phyloP scores from a whole-genome alignment of 2,888 invertebrate species.

The Candidula unifasciata region DNA sequence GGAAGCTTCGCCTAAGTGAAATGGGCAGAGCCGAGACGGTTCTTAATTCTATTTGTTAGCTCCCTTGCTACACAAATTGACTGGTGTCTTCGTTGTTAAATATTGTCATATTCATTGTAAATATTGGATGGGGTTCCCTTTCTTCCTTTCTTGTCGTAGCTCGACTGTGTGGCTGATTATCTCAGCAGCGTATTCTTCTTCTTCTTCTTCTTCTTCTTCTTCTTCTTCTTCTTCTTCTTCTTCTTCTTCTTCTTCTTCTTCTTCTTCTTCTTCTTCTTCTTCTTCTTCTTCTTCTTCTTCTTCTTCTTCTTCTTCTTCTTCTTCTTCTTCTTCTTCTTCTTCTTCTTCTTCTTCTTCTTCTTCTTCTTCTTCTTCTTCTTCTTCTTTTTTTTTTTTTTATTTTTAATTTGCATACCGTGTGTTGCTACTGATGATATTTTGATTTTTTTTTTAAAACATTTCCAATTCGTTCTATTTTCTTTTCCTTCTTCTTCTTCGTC shows the following conservation, averaged over 20 bases:
- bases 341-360: background rate
- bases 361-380: background rate
- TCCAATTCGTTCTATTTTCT: background rate
- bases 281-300: slow-evolving; percentile 34
- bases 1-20: background rate
- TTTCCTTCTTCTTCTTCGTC: background rate
- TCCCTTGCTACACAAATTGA: slow-evolving; percentile 23
- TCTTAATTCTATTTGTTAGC: slow-evolving; percentile 23
- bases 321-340: background rate
- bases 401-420: background rate
- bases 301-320: slow-evolving; percentile 3
- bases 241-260: no score
- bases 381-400: background rate
- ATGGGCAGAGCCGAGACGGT: slow-evolving; percentile 12
- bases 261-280: no score
- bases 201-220: no score
- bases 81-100: background rate
- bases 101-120: slow-evolving; percentile 16
- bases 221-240: no score
- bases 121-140: background rate
- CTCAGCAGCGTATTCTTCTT: background rate
- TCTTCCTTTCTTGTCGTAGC: background rate
- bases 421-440: background rate
- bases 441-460: background rate
- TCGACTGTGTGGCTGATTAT: background rate